Conservation (phyloP, 2,113 vertebrate species). For the Haemorhous mexicanus region DNA sequence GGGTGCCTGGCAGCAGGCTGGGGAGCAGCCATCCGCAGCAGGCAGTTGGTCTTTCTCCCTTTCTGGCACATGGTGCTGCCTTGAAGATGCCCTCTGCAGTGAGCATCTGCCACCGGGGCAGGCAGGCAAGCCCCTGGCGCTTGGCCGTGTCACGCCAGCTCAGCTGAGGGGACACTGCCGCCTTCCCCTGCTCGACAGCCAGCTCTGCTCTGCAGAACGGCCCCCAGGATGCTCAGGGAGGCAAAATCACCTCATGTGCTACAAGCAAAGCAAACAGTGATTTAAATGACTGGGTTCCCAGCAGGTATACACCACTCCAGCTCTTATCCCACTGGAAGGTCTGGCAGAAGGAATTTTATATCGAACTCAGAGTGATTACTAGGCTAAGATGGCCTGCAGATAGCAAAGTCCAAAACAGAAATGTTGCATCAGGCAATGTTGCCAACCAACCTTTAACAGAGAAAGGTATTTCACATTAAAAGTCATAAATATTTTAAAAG, state of each 20-base stretch:
- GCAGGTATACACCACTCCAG: not conserved
- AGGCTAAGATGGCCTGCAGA: not conserved
- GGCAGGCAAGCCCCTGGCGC: rapidly evolving
- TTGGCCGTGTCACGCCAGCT: rapidly evolving
- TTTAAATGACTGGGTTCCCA: not conserved
- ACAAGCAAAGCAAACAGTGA: not conserved
- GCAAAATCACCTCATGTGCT: not conserved
- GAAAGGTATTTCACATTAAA: not conserved
- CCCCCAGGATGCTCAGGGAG: not conserved
- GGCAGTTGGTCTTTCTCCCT: not conserved
- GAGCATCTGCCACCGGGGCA: not conserved
- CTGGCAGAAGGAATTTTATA: not conserved
- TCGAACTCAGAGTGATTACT: not conserved
- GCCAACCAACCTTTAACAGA: not conserved
- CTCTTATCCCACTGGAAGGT: not conserved
- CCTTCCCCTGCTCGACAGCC: not conserved
- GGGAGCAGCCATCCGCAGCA: not conserved
- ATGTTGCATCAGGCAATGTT: not conserved
- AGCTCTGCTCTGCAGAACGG: not conserved
- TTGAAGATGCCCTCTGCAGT: not conserved
- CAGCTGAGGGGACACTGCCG: not conserved
- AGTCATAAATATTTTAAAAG: not conserved
- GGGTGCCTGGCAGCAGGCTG: not conserved
- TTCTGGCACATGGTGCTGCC: not conserved
- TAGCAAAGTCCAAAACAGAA: not conserved